Evolutionary conservation across 2,888 invertebrate genomes (phyloP), one percentile per base, ranked within the genome.

Genomic region (Aspidiotus destructor): DNA sequence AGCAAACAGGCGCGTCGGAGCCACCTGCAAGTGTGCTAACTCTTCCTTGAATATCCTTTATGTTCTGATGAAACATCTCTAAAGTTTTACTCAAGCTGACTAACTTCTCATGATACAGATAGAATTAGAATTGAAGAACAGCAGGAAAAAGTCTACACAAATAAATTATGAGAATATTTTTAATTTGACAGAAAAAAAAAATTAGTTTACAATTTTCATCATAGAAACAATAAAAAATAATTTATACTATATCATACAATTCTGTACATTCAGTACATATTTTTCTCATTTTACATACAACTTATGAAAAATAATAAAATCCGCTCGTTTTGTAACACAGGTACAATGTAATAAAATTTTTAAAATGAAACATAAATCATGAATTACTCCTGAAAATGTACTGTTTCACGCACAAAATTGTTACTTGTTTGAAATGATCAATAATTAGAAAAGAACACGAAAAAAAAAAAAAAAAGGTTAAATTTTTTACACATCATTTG

Each of bases 161-260:
- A 8, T n/a, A 54, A 58, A 17, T 58, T 28, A 17, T 58, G 17
- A 58, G 58, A 58, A 58, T 28, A 58, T 28, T 64, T 67, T 67
- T 64, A 64, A 58, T 67, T 60, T 60, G 67, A 60, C 67, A 52
- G 60, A 44, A 67, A 67, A 44, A 67, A 67, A 57, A 57, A 57
- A 64, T 57, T 57, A 64, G 55, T 55, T 67, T 67, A 67, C 58
- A 67, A 58, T 67, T 57, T 44, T n/a, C 55, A 55, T 58, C 58
- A 67, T 67, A 67, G 57, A 67, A 67, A 67, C 67, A 67, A 67
- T 67, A 67, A 41, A 67, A 67, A 67, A 67, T 67, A 67, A 67
- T 28, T 60, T 67, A 67, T 67, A 67, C 55, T 54, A 65, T 48
- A 60, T 48, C 60, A 48, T 67, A 67, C 67, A 67, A 60, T 17